Conservation (phyloP, 1,140 invertebrate species). For the Eufriesea mexicana region DNA sequence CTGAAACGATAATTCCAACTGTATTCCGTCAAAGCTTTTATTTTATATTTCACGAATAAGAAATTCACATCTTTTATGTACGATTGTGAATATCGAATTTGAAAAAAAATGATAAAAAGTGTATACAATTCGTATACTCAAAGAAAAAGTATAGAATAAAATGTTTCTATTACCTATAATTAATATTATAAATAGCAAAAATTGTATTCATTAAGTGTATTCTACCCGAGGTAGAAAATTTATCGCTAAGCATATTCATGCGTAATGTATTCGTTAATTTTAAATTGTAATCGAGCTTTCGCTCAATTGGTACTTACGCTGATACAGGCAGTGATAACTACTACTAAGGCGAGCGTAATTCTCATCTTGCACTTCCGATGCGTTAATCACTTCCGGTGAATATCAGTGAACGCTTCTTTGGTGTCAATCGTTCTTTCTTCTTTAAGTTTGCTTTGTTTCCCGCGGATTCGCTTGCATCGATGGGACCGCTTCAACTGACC, state of each 20-base stretch:
- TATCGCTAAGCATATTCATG: not conserved
- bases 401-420: not conserved
- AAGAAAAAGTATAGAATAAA: not conserved
- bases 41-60: too few relatives aligned
- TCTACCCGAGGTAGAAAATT: not conserved
- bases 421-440: not conserved
- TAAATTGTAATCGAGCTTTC: not conserved
- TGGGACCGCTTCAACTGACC: constrained; percentile 21
- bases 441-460: constrained; percentile 2
- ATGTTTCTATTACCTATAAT: not conserved
- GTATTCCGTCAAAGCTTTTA: too few relatives aligned
- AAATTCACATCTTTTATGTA: not conserved
- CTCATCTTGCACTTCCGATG: constrained; percentile 48
- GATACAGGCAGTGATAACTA: constrained; percentile 36
- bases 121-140: too few relatives aligned
- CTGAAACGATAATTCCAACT: not conserved
- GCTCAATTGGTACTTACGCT: constrained; percentile 48
- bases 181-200: not conserved
- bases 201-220: not conserved
- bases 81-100: too few relatives aligned
- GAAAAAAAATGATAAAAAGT: too few relatives aligned
- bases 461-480: constrained; percentile 4
- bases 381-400: constrained; percentile 30
- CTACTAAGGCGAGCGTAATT: constrained; percentile 29
- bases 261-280: not conserved